A percentile compares a stretch with the other conserved stretches of the same genome.
Evolutionary conservation across 2,113 vertebrate species (phyloP).

Genomic region (Etheostoma cragini): DNA sequence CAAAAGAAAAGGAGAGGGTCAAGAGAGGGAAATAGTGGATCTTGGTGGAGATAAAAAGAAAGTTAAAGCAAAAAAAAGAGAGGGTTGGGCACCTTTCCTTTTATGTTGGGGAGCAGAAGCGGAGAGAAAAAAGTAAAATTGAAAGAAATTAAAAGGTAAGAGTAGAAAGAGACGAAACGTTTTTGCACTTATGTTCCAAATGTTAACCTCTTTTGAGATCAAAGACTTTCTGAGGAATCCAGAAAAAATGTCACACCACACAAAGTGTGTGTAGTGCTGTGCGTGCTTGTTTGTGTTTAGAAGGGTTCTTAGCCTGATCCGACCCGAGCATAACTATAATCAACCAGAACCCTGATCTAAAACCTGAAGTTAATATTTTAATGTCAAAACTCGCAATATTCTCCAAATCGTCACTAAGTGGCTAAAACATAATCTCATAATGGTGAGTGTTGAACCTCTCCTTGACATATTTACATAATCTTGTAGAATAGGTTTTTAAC

Average conservation of each 20-base stretch:
- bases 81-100: conserved; percentile 59
- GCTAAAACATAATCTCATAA: no score
- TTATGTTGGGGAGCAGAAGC: conserved; percentile 56
- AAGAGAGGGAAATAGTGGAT: conserved; percentile 46
- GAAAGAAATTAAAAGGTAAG: conserved; percentile 66
- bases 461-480: not conserved
- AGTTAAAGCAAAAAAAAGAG: conserved; percentile 56
- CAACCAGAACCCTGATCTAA: not conserved
- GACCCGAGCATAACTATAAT: not conserved
- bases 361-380: not conserved
- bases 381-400: not conserved
- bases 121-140: conserved; percentile 46
- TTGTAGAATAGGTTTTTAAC: not conserved
- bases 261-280: conserved; percentile 16
- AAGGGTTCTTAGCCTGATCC: not conserved
- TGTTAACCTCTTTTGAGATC: conserved; percentile 64
- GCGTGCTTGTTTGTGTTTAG: conserved; percentile 30
- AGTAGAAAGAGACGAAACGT: conserved; percentile 38
- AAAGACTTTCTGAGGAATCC: conserved; percentile 43
- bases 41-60: conserved; percentile 51
- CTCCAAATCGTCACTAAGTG: not conserved
- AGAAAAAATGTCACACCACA: conserved; percentile 16
- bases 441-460: not conserved
- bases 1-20: conserved; percentile 63
- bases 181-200: conserved; percentile 60